Conservation (phyloP, 2,113 vertebrate genomes). For the Albula glossodonta region DNA sequence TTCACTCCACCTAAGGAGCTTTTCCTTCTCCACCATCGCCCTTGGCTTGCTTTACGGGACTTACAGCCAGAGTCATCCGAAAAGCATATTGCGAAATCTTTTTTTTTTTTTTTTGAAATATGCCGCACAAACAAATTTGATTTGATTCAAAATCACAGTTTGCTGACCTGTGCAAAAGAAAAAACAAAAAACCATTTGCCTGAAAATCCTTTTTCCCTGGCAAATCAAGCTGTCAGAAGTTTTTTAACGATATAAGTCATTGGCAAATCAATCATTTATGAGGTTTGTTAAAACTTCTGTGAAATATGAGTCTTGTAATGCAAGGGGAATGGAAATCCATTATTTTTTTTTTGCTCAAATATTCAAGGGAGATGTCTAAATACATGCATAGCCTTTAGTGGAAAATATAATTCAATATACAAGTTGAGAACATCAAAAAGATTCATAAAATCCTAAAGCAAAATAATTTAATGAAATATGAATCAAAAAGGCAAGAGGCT, state of each 20-base stretch:
- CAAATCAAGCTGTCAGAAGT: neutral
- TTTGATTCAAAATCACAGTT: no score
- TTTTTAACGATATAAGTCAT: neutral
- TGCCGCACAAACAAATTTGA: no score
- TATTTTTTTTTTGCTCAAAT: neutral
- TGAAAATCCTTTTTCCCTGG: neutral
- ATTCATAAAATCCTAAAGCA: neutral
- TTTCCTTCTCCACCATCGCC: no score
- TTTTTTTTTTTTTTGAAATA: no score
- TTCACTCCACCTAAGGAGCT: no score
- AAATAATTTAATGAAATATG: conserved; percentile 1
- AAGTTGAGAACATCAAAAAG: conserved; percentile 6
- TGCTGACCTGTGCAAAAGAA: no score
- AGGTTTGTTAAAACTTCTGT: neutral
- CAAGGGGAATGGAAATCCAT: neutral
- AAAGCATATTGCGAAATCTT: no score
- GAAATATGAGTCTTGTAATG: neutral
- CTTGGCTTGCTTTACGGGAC: no score
- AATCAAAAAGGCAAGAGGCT: neutral
- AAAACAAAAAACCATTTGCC: no score
- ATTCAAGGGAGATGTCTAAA: neutral
- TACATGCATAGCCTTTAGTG: neutral
- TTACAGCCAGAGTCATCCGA: no score
- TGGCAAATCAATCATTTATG: neutral
- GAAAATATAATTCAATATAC: neutral